phyloP scores from a whole-genome alignment of 2,113 vertebrate genomes.

The Antigone vipio region DNA sequence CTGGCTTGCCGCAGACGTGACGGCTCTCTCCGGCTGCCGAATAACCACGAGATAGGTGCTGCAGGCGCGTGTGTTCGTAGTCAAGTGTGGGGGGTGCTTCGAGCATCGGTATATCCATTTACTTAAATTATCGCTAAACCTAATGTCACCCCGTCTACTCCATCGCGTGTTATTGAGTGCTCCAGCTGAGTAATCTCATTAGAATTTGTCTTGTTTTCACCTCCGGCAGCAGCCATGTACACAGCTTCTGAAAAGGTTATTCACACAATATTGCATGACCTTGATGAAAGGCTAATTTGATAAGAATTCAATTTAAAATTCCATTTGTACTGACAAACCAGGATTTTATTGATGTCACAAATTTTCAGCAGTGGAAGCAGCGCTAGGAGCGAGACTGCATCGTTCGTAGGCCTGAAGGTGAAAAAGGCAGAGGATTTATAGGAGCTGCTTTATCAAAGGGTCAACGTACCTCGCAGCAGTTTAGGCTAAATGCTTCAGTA shows the following conservation, averaged over 20 bases:
- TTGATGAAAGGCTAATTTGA: slow-evolving; percentile 70
- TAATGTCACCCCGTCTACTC: background rate
- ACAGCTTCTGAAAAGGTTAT: slow-evolving; percentile 53
- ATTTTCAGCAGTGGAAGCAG: background rate
- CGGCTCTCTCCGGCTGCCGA: background rate
- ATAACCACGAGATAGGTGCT: background rate
- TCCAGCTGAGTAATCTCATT: slow-evolving; percentile 32
- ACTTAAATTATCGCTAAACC: background rate
- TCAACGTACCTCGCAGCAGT: background rate
- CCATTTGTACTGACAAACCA: slow-evolving; percentile 53
- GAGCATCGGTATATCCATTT: background rate
- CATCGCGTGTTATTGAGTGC: background rate
- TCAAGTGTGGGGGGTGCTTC: background rate
- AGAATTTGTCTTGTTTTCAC: slow-evolving; percentile 17
- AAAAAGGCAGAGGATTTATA: background rate
- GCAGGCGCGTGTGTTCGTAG: accelerated
- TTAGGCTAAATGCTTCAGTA: background rate
- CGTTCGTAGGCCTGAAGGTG: background rate
- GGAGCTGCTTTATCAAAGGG: background rate
- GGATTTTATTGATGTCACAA: slow-evolving; percentile 57
- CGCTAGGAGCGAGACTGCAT: background rate
- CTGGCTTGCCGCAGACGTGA: background rate
- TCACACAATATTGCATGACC: slow-evolving; percentile 32
- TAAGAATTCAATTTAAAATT: slow-evolving; percentile 70
- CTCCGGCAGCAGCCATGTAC: slow-evolving; percentile 19